Conservation (phyloP, 2,888 invertebrate species). For the Chrysopilus asiliformis region DNA sequence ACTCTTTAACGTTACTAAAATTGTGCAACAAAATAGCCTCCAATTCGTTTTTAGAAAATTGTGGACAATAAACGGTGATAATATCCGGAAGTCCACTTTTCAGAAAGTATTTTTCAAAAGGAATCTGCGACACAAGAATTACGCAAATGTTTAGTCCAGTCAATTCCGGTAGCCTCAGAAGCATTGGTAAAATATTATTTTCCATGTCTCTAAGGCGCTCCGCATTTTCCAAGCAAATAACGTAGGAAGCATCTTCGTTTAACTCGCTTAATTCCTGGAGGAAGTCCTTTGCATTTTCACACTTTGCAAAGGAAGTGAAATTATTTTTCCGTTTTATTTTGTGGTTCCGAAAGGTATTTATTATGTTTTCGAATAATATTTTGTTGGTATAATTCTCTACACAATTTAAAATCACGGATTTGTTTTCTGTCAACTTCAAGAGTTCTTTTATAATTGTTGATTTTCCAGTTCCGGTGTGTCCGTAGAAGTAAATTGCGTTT, state of each 20-base stretch:
- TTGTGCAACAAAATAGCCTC: constrained; percentile 38
- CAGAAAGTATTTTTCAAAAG: constrained; percentile 65
- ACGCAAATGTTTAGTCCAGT: constrained; percentile 57
- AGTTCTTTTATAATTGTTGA: constrained; percentile 51
- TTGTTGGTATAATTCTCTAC: constrained; percentile 67
- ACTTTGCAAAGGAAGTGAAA: constrained; percentile 38
- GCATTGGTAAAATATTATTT: constrained; percentile 53
- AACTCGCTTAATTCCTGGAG: constrained; percentile 37
- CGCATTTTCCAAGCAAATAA: constrained; percentile 67
- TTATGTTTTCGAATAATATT: constrained; percentile 61
- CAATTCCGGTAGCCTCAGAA: constrained; percentile 61
- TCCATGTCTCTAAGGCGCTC: constrained; percentile 67
- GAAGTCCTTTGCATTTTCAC: constrained; percentile 57
- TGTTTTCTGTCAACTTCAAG: constrained; percentile 40
- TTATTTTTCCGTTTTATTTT: constrained; percentile 32
- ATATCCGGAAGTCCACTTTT: constrained; percentile 59
- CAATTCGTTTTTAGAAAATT: constrained; percentile 63
- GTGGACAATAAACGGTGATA: constrained; percentile 60
- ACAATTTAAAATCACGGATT: constrained; percentile 57
- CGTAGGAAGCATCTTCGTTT: constrained; percentile 37
- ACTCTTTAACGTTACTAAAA: constrained; percentile 17
- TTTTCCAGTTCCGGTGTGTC: constrained; percentile 77
- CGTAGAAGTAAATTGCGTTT: constrained; percentile 60
- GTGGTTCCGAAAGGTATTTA: constrained; percentile 43
- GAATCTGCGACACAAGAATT: constrained; percentile 61